Evolutionary conservation across 2,888 invertebrate genomes (phyloP), one percentile per base, ranked within the genome.

Genomic region (Hydrotaea diabolus): DNA sequence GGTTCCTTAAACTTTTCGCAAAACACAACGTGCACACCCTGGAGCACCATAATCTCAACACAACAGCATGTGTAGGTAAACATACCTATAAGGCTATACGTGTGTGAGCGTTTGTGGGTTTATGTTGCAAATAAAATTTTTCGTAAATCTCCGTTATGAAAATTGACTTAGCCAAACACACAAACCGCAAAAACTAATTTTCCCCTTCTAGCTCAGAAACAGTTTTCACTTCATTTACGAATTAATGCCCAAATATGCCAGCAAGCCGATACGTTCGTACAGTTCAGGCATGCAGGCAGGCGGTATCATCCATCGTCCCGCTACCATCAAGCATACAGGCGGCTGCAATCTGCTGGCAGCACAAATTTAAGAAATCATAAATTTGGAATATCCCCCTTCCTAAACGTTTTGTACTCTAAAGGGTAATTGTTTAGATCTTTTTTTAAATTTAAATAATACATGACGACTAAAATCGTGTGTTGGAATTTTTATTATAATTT

Each of bases 131-230:
- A 69, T 69, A 21, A 15, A 69, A 69, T 46, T 69, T 69, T 69
- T 76, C 53, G 39, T 21, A 74, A 83, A 83, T 83, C 66, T 80
- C 80, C 74, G 83, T 74, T 69, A 31, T 39, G 73, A 55, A 53
- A 55, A 72, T 55, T 55, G 53, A 72, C 55, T 55, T 53, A 71
- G 36, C 26, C 71, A 69, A 69, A 83, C 75, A 19, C 71, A 72
- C 39, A 75, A 84, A 81, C 84, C 81, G 62, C 84, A 84, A 84
- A 84, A 84, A 76, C 78, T 76, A 84, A 81, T 84, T 81, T 84
- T 80, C 80, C 64, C 46, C 69, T 31, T 2, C 31, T 23, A 21
- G 43, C 13, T 46, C 17, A 69, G 46, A 69, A 69, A 43, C 66
- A 81, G 81, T 78, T 78, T 84, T 84, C 80, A 81, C 75, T 81